A percentile compares a stretch with the other conserved stretches of the same genome.
phyloP scores from a whole-genome alignment of 1,140 invertebrate genomes.

The Drosophila bocki region DNA sequence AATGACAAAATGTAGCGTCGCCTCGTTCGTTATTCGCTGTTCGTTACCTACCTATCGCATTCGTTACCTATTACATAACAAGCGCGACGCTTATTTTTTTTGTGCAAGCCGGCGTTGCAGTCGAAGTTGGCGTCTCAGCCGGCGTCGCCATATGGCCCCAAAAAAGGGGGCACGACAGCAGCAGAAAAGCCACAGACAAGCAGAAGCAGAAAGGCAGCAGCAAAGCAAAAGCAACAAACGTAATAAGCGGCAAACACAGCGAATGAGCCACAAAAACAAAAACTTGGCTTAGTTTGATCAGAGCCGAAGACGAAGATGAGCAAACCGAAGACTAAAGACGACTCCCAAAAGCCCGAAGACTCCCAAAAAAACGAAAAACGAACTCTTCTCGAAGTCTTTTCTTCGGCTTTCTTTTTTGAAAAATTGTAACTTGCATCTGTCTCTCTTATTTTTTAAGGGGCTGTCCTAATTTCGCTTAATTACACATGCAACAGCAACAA shows the following conservation, averaged over 20 bases:
- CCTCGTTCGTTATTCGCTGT: constrained; percentile 36
- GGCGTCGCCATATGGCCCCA: constrained; percentile 71
- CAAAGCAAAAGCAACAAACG: constrained; percentile 56
- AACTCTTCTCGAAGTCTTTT: constrained; percentile 20
- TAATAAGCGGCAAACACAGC: constrained; percentile 66
- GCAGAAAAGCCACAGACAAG: constrained; percentile 37
- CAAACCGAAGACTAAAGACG: constrained; percentile 19
- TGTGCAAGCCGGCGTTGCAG: constrained; percentile 56
- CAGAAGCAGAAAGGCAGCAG: constrained; percentile 23
- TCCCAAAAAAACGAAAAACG: neutral
- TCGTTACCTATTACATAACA: constrained; percentile 69
- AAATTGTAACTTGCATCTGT: constrained; percentile 49
- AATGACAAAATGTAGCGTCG: constrained; percentile 71
- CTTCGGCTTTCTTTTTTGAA: constrained; percentile 51
- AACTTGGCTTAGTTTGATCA: constrained; percentile 60
- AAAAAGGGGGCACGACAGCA: constrained; percentile 81
- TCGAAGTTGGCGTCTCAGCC: constrained; percentile 24
- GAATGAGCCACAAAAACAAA: constrained; percentile 43
- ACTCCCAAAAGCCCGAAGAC: constrained; percentile 5
- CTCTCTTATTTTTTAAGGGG: constrained; percentile 40
- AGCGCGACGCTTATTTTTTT: constrained; percentile 66
- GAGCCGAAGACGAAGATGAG: constrained; percentile 19
- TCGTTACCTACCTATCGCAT: constrained; percentile 19
- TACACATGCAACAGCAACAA: constrained; percentile 52
- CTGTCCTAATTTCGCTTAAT: constrained; percentile 81